Evolutionary conservation across 2,888 invertebrate genomes (phyloP), one percentile per base, ranked within the genome.

Genomic region (Zootermopsis nevadensis): DNA sequence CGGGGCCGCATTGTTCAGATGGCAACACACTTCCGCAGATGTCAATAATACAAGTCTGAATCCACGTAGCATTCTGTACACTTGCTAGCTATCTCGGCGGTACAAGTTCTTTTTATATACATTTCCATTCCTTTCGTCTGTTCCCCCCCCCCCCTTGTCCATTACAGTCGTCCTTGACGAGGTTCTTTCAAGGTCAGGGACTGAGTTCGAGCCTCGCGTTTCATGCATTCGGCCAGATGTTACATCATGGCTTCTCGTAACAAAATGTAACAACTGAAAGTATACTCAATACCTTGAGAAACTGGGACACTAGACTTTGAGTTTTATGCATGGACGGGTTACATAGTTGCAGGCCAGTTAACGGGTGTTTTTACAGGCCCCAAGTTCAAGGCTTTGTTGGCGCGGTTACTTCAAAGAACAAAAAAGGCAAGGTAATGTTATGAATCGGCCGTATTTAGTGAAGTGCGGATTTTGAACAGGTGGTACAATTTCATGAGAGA

Each of bases 141-240:
- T 33, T 30, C 69, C 12, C 15, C 33, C 15, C 0, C 15, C 24
- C 24, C 15, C 30, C 15, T 69, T 12, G 10, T 22, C 31, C 22
- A 31, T 69, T 69, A 27, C n/a, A 27, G 12, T 60, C n/a, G 60
- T 60, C 60, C 60, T 60, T 60, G 60, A 27, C n/a, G n/a, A 60
- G 60, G 33, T 33, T 33, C 33, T 69, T 12, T 33, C 69, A 69
- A 69, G 69, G 69, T 69, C 69, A 33, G 33, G 69, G 30, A 22
- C 69, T 31, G 33, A 33, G 69, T 69, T 69, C 69, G 69, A 69
- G 31, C 22, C 69, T n/a, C n/a, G 60, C 69, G 33, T 30, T 33
- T 33, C 33, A 69, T 30, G 33, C 33, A 69, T 2, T 33, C n/a
- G 12, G 69, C 8, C 22, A 12, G 6, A 66, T 48, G 48, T 48